Evolutionary conservation across 2,113 vertebrate species (phyloP), one percentile per base, ranked within the genome.

Genomic region (Emydura subglobosa): DNA sequence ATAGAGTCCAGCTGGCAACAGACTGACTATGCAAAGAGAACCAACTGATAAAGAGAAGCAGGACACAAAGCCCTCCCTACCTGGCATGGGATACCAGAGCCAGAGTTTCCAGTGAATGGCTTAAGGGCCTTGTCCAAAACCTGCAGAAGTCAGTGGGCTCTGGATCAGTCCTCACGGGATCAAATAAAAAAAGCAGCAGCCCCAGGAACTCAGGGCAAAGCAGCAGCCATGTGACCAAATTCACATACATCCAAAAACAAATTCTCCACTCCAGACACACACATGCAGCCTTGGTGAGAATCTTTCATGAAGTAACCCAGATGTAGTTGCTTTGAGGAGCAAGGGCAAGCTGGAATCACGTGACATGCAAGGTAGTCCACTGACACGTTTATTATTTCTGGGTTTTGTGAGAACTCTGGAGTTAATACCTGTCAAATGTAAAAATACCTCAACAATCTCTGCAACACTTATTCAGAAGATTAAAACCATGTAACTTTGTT

Each of bases 341-440:
- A 59, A 85, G 3, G 50, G 59, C 47, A 47, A 49, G 42, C 55
- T 29, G n/a, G 61, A 16, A 44, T 2, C 10, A 34, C 57, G 39
- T 61, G 84, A 68, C 10, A 6, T 39, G 34, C 17, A 25, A 50
- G 7, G 34, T 13, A 74, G 12, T 92, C 91, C 79, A 1, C 0
- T 10, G 65, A 90, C 27, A 54, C 87, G 72, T 81, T 0, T 0
- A 78, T 47, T 47, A 8, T 47, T 47, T 47, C 7, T 31, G 11
- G 76, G 9, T 13, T 27, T 47, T 25, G 19, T 47, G 72, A 24
- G 1, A 19, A 7, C 34, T 88, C 82, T 86, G 13, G 16, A 97
- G 85, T 39, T 96, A 96, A 96, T 94, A 90, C 83, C 65, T 91
- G 78, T 76, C 90, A 97, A 96, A 97, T 91, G 91, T 90, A 83